Evolutionary conservation across 2,797 vertebrate species (phyloP), one percentile per base, ranked within the genome.

Genomic region (Chloroceryle inda): DNA sequence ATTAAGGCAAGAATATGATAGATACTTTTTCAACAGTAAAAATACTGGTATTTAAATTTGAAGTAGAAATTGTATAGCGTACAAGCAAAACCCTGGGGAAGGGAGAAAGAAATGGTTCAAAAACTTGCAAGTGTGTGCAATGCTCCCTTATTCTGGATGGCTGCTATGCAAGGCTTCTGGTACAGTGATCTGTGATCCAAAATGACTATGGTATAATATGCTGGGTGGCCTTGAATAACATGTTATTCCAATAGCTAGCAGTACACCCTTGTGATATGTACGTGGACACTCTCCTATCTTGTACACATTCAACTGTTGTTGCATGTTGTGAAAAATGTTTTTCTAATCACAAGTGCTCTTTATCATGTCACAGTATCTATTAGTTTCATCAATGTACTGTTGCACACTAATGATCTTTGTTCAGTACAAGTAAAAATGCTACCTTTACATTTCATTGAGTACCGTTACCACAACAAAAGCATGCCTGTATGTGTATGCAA

Each of bases 11-110:
- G 27, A 45, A 67, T 21, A 27, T 15, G 12, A 35, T 76, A 19
- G 12, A 35, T 79, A 19, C 3, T 73, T 50, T 50, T n/a, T 18
- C 33, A 50, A 20, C 1, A 72, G 29, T 8, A 31, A 59, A 42
- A 55, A 35, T 9, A 27, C 23, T 14, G 44, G 18, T 33, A 27
- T 33, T 68, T 20, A 4, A 37, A 27, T 8, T 50, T 0, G 0
- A 64, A 73, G 52, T 8, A 44, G 77, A 53, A 61, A 50, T 62
- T 5, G 3, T 5, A 6, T 2, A 24, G 33, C 49, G 7, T 24
- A 13, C 1, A 26, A 45, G 47, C 12, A 35, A 82, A 82, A 38
- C 11, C 26, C 35, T 23, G 17, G 40, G 44, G 6, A 63, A 47
- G 13, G 35, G 26, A 56, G 35, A 0, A 35, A 74, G 16, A 11